A percentile compares a stretch with the other conserved stretches of the same genome.
These are phyloP conservation scores for Drosophila kurseongensis DNA, from an alignment of 1,140 invertebrate genomes.

Conservation along the genomic window DNA sequence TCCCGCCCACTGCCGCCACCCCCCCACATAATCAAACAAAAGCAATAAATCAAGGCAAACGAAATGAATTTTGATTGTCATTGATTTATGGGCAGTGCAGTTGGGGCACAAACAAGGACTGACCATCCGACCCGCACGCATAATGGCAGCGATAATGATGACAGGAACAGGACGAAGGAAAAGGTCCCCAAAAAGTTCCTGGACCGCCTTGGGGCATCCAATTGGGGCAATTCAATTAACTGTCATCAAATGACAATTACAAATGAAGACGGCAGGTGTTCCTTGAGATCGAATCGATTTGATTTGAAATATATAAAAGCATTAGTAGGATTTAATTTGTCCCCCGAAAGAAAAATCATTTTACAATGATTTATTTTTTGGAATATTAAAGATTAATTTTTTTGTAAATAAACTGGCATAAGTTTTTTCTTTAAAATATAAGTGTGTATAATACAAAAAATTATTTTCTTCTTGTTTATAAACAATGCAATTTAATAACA, in stretches of 20 bases:
- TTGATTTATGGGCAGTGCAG: slow-evolving; percentile 77
- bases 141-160: slow-evolving; percentile 69
- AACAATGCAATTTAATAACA: too few relatives aligned
- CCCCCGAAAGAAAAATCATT: too few relatives aligned
- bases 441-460: too few relatives aligned
- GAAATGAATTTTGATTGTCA: slow-evolving; percentile 83
- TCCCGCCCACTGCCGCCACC: background rate
- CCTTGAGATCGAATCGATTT: slow-evolving; percentile 6
- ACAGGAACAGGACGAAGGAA: slow-evolving; percentile 36
- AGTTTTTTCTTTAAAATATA: too few relatives aligned
- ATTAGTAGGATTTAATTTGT: background rate
- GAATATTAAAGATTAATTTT: too few relatives aligned
- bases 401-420: too few relatives aligned
- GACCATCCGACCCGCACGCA: slow-evolving; percentile 43
- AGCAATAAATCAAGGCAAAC: slow-evolving; percentile 77
- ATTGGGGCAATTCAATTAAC: slow-evolving; percentile 53
- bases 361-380: too few relatives aligned
- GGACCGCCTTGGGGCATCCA: background rate
- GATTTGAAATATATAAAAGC: background rate
- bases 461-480: too few relatives aligned
- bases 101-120: slow-evolving; percentile 37
- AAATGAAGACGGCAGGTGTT: slow-evolving; percentile 37
- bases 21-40: slow-evolving; percentile 72
- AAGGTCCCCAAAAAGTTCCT: slow-evolving; percentile 8
- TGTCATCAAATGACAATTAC: slow-evolving; percentile 60